Evolutionary conservation across 2,113 vertebrate species (phyloP), one percentile per base, ranked within the genome.

Genomic region (Pedionomus torquatus): DNA sequence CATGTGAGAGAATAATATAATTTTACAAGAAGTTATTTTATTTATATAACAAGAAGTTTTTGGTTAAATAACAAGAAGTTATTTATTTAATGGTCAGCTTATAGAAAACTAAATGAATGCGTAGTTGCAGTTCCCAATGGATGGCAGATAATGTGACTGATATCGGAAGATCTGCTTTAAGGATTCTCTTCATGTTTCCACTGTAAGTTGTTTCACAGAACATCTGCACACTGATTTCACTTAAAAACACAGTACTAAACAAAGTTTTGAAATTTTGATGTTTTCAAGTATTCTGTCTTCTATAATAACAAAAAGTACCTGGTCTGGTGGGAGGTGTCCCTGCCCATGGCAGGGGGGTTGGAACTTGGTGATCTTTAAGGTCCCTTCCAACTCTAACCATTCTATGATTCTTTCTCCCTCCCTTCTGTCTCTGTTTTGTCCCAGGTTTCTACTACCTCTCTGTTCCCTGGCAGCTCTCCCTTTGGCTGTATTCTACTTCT

Each of bases 221-320:
- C 26, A 52, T 52, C 51, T 52, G 51, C 51, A 52, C 28, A 25
- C 26, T 26, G 28, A 72, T 91, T 97, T 95, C 81, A 72, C 76
- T 96, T 97, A 83, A 91, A 95, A 93, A 18, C 54, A 88, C 43
- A 81, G 85, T 35, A 94, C 90, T 91, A 94, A 97, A 94, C 37
- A 68, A 92, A 68, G 30, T 80, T 93, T 77, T 52, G 83, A 85
- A 95, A 33, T 41, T 80, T 44, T 71, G 9, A 17, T 76, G 33
- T 71, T 84, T 55, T 78, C 37, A 71, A 72, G 8, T 37, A 11
- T 63, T 85, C 35, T 64, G 13, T 71, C 46, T 16, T 83, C 77
- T 54, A 65, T 44, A 72, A 39, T 55, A 72, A 72, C 44, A 44
- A 44, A n/a, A n/a, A n/a, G n/a, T n/a, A n/a, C n/a, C n/a, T n/a